Percentiles rank a stretch among this genome's conserved stretches.
Conservation (phyloP, 2,113 vertebrate genomes). For the Strix aluco region DNA sequence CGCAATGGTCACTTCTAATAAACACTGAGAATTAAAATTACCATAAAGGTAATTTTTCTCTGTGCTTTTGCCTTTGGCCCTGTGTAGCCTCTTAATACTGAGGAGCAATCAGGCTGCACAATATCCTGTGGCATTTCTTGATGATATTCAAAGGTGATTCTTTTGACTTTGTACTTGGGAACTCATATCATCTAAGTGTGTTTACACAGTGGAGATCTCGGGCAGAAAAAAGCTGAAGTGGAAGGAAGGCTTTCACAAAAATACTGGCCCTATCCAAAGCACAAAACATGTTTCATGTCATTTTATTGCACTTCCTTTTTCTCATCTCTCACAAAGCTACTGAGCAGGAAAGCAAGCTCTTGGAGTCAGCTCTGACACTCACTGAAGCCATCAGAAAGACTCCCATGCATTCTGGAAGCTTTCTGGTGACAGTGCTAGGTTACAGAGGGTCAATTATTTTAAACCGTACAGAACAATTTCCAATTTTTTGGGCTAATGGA, state of each 20-base stretch:
- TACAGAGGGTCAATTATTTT: neutral
- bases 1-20: neutral
- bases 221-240: neutral
- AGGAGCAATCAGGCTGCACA: neutral
- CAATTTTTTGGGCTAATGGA: neutral
- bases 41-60: neutral
- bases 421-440: neutral
- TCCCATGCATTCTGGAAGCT: neutral
- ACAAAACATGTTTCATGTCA: neutral
- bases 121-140: neutral
- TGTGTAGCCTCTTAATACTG: neutral
- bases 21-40: neutral
- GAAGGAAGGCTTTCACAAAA: neutral
- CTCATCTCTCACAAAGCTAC: neutral
- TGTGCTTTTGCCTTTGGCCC: neutral
- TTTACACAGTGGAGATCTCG: neutral
- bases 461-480: neutral
- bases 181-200: rapidly evolving
- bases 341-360: neutral
- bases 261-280: neutral
- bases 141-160: neutral
- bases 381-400: neutral
- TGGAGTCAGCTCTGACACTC: neutral
- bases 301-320: neutral
- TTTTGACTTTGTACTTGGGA: neutral